These are phyloP conservation scores for Drosophila ficusphila DNA, from an alignment of 1,140 invertebrate species.

Conservation along the genomic window DNA sequence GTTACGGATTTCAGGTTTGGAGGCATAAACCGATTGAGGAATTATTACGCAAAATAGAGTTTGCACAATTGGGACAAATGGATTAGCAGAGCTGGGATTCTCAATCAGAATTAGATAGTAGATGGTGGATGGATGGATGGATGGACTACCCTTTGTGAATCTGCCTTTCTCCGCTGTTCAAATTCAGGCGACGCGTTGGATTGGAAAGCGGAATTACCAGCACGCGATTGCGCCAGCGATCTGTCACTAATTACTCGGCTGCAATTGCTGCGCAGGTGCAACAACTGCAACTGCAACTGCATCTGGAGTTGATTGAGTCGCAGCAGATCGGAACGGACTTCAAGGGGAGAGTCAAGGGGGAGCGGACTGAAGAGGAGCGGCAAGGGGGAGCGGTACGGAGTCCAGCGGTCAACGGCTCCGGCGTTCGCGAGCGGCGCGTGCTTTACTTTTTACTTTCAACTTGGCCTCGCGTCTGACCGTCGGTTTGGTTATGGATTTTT, in stretches of 20 bases:
- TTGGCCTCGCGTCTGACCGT: conserved; percentile 19
- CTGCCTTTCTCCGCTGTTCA: conserved; percentile 31
- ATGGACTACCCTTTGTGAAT: background rate
- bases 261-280: conserved; percentile 48
- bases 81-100: conserved; percentile 7
- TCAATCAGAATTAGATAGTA: background rate
- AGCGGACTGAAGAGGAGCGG: background rate
- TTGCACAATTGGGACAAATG: conserved; percentile 34
- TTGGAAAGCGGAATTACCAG: conserved; percentile 69
- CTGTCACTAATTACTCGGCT: conserved; percentile 75
- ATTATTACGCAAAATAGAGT: conserved; percentile 79
- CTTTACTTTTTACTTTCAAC: conserved; percentile 56
- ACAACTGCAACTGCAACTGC: conserved; percentile 22
- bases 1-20: conserved; percentile 5
- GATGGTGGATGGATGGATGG: too few species aligned
- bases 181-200: conserved; percentile 64
- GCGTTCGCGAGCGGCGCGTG: conserved; percentile 65
- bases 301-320: conserved; percentile 64
- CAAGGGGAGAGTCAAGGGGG: conserved; percentile 1
- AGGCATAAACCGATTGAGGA: conserved; percentile 66
- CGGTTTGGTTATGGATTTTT: conserved; percentile 41
- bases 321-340: conserved; percentile 70
- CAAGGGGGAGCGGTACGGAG: background rate
- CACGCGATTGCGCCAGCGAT: conserved; percentile 76
- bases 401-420: conserved; percentile 28